Conservation (phyloP, 2,888 invertebrate species). For the Eristalis arbustorum region DNA sequence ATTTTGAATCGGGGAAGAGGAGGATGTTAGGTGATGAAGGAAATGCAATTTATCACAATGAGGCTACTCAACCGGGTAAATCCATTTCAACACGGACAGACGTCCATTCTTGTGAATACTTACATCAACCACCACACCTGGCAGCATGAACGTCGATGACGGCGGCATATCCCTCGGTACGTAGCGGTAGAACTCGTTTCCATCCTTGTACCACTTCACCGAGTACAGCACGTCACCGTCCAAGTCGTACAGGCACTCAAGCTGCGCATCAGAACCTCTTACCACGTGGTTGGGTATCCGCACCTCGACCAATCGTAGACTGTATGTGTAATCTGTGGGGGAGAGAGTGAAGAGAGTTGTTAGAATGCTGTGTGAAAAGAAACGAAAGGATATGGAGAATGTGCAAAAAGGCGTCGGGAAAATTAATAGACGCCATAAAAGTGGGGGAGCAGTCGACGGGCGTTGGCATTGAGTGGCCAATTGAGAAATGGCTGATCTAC, state of each 20-base stretch:
- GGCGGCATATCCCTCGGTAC: slow-evolving; percentile 91
- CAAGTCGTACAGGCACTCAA: slow-evolving; percentile 91
- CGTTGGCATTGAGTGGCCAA: slow-evolving; percentile 2
- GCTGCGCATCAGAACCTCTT: slow-evolving; percentile 86
- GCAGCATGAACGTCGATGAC: slow-evolving; percentile 88
- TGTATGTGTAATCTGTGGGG: slow-evolving; percentile 81
- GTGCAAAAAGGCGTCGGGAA: neutral
- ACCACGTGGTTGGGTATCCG: slow-evolving; percentile 91
- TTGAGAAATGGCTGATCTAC: neutral
- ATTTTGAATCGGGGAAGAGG: slow-evolving; percentile 1
- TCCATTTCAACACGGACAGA: slow-evolving; percentile 21
- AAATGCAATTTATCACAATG: slow-evolving; percentile 63
- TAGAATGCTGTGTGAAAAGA: slow-evolving; percentile 10
- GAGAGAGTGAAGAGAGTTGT: slow-evolving; percentile 39
- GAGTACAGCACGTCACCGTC: slow-evolving; percentile 91
- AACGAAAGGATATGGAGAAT: slow-evolving; percentile 2
- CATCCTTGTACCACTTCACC: slow-evolving; percentile 96
- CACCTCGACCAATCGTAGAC: slow-evolving; percentile 88
- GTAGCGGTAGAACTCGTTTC: slow-evolving; percentile 93
- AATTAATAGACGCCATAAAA: slow-evolving; percentile 16
- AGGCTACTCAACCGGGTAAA: slow-evolving; percentile 65
- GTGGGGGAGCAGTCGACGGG: neutral
- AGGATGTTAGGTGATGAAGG: neutral
- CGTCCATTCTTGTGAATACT: slow-evolving; percentile 80
- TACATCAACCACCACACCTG: slow-evolving; percentile 92